Evolutionary conservation across 2,797 vertebrate species (phyloP).

Genomic region (Serranus cabrilla): DNA sequence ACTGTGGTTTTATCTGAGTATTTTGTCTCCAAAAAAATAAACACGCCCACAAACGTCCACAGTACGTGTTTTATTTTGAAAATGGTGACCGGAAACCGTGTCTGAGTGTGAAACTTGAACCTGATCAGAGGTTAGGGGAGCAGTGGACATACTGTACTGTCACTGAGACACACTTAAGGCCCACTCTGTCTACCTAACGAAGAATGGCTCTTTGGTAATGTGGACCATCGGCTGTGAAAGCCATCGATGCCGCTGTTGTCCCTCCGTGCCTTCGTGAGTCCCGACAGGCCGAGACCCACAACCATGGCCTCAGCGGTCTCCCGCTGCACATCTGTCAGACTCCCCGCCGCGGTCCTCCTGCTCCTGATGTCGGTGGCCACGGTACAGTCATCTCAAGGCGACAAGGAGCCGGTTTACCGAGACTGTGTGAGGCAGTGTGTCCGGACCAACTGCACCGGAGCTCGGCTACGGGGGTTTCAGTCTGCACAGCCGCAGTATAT

Average conservation of each 20-base stretch:
- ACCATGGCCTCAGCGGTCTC: conserved; percentile 80
- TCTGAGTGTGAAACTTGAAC: conserved; percentile 17
- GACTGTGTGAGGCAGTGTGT: conserved; percentile 93
- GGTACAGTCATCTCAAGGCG: conserved; percentile 89
- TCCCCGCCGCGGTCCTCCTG: conserved; percentile 69
- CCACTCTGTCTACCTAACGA: conserved; percentile 3
- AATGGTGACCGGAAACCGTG: conserved; percentile 7
- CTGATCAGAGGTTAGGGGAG: background rate
- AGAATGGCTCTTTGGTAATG: conserved; percentile 60
- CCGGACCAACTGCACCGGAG: conserved; percentile 93
- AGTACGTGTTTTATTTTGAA: conserved; percentile 52
- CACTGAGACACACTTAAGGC: conserved; percentile 1
- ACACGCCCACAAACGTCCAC: accelerated
- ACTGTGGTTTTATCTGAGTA: accelerated
- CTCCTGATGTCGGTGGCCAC: conserved; percentile 73
- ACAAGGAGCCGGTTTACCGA: conserved; percentile 95
- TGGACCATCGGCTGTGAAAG: conserved; percentile 36
- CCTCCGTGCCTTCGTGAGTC: conserved; percentile 75
- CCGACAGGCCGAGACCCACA: conserved; percentile 66
- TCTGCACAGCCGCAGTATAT: conserved; percentile 95
- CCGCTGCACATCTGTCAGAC: conserved; percentile 77
- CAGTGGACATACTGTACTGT: background rate
- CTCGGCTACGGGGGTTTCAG: conserved; percentile 90
- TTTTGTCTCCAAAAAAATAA: background rate
- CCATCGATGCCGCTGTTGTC: conserved; percentile 43